phyloP scores from a whole-genome alignment of 2,113 vertebrate species.

The Cercocebus atys region DNA sequence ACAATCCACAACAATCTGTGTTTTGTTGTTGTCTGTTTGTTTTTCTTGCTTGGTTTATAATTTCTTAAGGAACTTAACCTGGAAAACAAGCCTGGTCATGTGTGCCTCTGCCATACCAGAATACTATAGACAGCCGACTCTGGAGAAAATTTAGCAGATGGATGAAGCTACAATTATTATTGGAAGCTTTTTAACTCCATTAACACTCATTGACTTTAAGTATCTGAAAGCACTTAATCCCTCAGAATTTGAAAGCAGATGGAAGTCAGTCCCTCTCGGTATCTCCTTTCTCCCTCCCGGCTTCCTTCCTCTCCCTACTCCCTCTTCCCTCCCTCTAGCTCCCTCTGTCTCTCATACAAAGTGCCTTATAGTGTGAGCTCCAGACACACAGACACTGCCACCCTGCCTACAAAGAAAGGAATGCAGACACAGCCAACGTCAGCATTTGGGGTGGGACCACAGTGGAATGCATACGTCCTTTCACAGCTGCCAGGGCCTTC shows the following conservation, averaged over 20 bases:
- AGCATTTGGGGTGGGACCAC: neutral
- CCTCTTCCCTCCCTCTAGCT: neutral
- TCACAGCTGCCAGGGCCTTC: neutral
- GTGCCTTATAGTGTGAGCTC: neutral
- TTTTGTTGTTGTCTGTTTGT: neutral
- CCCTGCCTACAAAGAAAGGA: neutral
- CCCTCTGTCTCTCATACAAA: neutral
- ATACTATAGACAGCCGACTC: neutral
- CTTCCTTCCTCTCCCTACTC: too few species aligned
- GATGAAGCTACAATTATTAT: neutral
- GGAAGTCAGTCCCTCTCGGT: neutral
- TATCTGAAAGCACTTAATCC: neutral
- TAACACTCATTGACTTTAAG: neutral
- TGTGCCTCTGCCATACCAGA: neutral
- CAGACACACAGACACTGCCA: neutral
- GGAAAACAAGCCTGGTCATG: neutral
- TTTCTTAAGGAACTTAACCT: neutral
- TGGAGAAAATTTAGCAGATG: neutral
- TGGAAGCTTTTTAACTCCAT: neutral
- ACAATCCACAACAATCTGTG: neutral
- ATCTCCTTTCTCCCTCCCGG: neutral
- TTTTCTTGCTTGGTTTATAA: neutral
- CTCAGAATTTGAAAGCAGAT: conserved; percentile 23
- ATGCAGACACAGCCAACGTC: neutral
- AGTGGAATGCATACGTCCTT: neutral